Evolutionary conservation across 2,888 invertebrate genomes (phyloP).

Genomic region (Trachelus iudaicus): DNA sequence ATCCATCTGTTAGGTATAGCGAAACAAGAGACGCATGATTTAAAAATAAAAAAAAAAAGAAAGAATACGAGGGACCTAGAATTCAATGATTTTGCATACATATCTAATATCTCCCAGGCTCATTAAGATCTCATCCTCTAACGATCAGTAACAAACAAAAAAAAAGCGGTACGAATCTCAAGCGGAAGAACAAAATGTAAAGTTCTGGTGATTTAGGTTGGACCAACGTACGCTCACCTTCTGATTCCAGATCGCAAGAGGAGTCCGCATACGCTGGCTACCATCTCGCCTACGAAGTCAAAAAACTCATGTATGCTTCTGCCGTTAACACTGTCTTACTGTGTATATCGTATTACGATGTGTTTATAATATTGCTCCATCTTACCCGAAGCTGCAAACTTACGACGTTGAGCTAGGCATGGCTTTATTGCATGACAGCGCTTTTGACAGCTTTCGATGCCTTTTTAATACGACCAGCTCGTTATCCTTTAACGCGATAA

Average conservation of each 20-base stretch:
- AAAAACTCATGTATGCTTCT: slow-evolving; percentile 98
- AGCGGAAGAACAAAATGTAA: background rate
- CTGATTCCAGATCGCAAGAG: slow-evolving; percentile 87
- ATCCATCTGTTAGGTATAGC: no score
- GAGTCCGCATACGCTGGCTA: slow-evolving; percentile 97
- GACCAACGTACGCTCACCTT: slow-evolving; percentile 59
- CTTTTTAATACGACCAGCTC: background rate
- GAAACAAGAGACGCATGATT: no score
- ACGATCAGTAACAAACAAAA: background rate
- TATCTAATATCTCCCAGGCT: background rate
- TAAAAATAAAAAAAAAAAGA: no score
- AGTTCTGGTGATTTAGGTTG: slow-evolving; percentile 9
- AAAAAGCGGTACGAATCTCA: slow-evolving; percentile 1
- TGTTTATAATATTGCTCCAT: background rate
- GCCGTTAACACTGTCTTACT: slow-evolving; percentile 66
- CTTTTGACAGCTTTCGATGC: slow-evolving; percentile 1
- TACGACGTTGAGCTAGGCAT: background rate
- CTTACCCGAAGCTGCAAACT: background rate
- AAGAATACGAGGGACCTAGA: no score
- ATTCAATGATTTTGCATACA: no score
- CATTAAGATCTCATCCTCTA: slow-evolving; percentile 1
- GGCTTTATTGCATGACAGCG: background rate
- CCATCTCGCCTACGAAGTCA: slow-evolving; percentile 99
- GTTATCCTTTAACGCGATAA: no score
- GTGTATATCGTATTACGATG: slow-evolving; percentile 2